These are phyloP conservation scores for Gorsachius goisagi DNA, from an alignment of 2,113 vertebrate species.

Conservation along the genomic window DNA sequence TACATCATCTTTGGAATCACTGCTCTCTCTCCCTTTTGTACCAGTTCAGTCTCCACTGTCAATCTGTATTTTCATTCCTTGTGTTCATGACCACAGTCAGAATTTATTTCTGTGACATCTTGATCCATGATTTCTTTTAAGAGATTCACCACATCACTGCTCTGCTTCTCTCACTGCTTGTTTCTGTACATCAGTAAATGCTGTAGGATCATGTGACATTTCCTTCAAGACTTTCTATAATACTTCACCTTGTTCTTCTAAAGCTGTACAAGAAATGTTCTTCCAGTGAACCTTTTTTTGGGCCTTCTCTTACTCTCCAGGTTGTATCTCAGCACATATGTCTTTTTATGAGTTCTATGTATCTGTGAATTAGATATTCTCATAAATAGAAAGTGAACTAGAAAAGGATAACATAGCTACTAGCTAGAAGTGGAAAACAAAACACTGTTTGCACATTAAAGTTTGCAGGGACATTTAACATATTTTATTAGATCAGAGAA, in stretches of 20 bases:
- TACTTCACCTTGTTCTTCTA: neutral
- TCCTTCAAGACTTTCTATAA: neutral
- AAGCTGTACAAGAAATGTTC: neutral
- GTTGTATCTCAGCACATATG: rapidly evolving
- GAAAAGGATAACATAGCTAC: neutral
- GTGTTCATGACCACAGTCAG: neutral
- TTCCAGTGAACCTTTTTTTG: neutral
- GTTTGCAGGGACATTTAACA: neutral
- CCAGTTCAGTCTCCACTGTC: neutral
- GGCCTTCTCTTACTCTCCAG: neutral
- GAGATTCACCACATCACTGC: neutral
- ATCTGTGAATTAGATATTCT: neutral
- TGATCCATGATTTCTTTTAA: neutral
- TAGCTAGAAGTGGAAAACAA: neutral
- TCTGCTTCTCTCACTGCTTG: neutral
- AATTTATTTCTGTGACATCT: neutral
- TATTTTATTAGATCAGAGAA: neutral
- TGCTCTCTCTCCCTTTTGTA: neutral
- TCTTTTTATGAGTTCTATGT: neutral
- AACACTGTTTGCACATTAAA: neutral
- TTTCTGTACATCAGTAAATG: neutral
- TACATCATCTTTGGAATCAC: neutral
- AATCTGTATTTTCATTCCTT: neutral
- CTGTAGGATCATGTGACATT: neutral
- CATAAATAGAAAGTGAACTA: neutral